A percentile compares a stretch with the other conserved stretches of the same genome.
These are phyloP conservation scores for Leptinotarsa undecemlineata DNA, from an alignment of 1,140 invertebrate species.

Conservation along the genomic window DNA sequence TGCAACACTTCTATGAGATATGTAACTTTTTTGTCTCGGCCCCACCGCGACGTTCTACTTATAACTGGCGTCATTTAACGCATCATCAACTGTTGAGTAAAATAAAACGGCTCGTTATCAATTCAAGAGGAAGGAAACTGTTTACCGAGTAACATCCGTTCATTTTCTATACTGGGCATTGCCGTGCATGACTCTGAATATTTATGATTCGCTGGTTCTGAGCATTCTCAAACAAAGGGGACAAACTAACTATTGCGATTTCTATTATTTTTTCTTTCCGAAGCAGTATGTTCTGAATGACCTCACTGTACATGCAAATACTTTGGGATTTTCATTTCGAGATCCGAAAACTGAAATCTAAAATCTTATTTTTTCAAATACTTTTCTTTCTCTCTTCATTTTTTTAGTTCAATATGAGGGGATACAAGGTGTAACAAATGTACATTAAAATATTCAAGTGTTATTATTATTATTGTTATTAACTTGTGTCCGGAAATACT, in stretches of 20 bases:
- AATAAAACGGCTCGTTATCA: slow-evolving; percentile 3
- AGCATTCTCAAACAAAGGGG: not conserved
- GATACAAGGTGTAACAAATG: no score
- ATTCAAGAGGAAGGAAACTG: slow-evolving; percentile 8
- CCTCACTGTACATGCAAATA: not conserved
- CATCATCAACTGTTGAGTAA: slow-evolving; percentile 3
- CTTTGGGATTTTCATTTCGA: no score
- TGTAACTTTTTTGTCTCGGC: not conserved
- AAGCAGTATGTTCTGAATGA: not conserved
- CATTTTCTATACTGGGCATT: slow-evolving; percentile 5
- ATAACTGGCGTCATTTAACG: not conserved
- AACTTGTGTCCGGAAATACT: no score
- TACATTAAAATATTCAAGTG: no score
- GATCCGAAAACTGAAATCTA: no score
- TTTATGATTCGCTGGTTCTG: not conserved
- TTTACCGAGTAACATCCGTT: slow-evolving; percentile 1
- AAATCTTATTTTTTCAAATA: no score
- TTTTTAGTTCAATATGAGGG: no score
- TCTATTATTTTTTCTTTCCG: not conserved
- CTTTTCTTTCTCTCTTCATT: no score
- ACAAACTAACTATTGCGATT: not conserved
- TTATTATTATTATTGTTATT: no score
- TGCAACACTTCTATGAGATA: no score
- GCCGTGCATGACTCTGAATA: slow-evolving; percentile 7
- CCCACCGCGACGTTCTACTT: not conserved